Percentiles rank a stretch among this genome's conserved stretches.
Conservation (phyloP, 2,797 vertebrate genomes). For the Thamnophis elegans region DNA sequence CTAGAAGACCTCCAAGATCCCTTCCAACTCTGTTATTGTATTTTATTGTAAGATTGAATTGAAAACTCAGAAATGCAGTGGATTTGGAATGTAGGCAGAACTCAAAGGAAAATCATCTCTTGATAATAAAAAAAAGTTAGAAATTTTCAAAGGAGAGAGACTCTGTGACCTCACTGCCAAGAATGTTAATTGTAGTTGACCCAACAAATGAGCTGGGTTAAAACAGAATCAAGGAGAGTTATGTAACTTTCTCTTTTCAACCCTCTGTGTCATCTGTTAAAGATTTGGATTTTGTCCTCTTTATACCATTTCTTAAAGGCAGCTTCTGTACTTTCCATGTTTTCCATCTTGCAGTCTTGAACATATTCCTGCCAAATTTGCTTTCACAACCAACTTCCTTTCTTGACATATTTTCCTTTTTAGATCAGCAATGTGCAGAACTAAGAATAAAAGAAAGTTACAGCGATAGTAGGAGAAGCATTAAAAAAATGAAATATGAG, state of each 20-base stretch:
- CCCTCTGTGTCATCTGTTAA: rapidly evolving
- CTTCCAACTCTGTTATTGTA: too few species aligned
- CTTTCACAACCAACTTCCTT: not conserved
- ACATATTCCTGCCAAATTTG: not conserved
- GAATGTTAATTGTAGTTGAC: not conserved
- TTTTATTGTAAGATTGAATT: too few species aligned
- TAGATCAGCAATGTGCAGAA: not conserved
- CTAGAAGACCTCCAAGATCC: too few species aligned
- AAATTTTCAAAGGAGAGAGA: not conserved
- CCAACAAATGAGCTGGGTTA: not conserved
- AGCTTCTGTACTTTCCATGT: not conserved
- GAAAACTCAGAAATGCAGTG: too few species aligned
- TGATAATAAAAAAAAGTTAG: too few species aligned
- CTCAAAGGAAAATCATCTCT: too few species aligned
- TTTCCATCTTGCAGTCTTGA: not conserved
- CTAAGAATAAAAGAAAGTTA: not conserved
- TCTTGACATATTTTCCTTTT: not conserved
- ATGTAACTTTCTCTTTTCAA: not conserved
- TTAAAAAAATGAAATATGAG: not conserved
- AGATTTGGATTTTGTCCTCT: not conserved
- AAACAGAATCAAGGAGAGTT: not conserved
- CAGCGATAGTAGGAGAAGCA: not conserved
- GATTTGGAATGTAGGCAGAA: too few species aligned
- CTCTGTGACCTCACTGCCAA: not conserved
- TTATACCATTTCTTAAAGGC: not conserved